A percentile compares a stretch with the other conserved stretches of the same genome.
Evolutionary conservation across 2,113 vertebrate genomes (phyloP).

Genomic region (Perognathus longimembris): DNA sequence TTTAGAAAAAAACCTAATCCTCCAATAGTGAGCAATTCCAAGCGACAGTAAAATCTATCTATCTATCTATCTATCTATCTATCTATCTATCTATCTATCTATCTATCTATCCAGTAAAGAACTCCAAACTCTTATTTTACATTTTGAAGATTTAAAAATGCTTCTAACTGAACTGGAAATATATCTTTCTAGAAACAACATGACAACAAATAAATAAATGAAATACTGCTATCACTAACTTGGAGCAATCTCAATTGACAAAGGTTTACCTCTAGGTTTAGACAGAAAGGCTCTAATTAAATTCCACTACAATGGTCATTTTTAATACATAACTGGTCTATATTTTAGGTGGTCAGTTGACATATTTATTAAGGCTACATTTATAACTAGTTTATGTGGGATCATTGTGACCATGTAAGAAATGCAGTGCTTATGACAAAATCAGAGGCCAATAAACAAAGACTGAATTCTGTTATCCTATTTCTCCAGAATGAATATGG

Average conservation of each 20-base stretch:
- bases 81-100: too few species aligned
- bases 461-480: not conserved
- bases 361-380: not conserved
- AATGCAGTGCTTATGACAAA: not conserved
- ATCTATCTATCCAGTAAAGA: too few species aligned
- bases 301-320: not conserved
- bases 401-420: not conserved
- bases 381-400: not conserved
- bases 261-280: not conserved
- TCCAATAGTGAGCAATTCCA: not conserved
- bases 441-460: not conserved
- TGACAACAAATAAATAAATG: not conserved
- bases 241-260: not conserved
- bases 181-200: not conserved
- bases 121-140: not conserved
- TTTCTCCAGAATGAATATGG: not conserved
- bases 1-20: not conserved
- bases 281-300: not conserved
- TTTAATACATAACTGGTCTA: not conserved
- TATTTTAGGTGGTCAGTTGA: not conserved
- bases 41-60: too few species aligned
- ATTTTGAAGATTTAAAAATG: conserved; percentile 3
- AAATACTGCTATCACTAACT: too few species aligned
- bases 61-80: too few species aligned
- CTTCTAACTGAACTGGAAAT: not conserved